Conservation (phyloP, 2,888 invertebrate species). For the Glyphotaelius pellucidus region DNA sequence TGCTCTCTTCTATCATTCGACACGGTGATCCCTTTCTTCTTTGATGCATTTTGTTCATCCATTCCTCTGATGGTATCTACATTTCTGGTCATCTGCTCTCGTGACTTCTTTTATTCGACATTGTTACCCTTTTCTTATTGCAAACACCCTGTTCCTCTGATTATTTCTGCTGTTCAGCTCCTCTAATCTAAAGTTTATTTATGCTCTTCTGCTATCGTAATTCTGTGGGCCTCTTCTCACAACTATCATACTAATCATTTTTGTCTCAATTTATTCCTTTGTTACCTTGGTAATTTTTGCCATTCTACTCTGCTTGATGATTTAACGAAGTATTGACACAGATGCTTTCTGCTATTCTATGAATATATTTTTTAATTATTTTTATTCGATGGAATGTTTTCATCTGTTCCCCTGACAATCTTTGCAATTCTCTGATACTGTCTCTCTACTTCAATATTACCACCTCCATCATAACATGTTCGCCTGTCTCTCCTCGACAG, state of each 20-base stretch:
- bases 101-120: too few species aligned
- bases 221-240: neutral
- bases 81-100: too few species aligned
- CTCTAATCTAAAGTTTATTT: neutral
- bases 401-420: neutral
- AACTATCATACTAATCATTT: neutral
- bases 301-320: neutral
- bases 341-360: neutral
- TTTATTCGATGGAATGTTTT: neutral
- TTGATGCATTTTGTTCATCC: neutral
- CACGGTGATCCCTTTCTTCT: neutral
- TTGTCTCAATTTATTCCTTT: neutral
- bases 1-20: neutral
- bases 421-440: neutral
- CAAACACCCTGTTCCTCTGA: neutral
- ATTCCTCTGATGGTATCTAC: too few species aligned
- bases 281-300: neutral
- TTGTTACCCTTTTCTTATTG: too few species aligned
- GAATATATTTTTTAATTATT: neutral
- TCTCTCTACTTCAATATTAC: neutral
- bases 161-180: neutral
- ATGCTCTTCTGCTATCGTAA: neutral
- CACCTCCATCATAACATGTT: neutral
- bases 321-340: too few species aligned
- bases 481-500: neutral